phyloP scores from a whole-genome alignment of 2,797 vertebrate species.

The Stomatorhinus walkeri region DNA sequence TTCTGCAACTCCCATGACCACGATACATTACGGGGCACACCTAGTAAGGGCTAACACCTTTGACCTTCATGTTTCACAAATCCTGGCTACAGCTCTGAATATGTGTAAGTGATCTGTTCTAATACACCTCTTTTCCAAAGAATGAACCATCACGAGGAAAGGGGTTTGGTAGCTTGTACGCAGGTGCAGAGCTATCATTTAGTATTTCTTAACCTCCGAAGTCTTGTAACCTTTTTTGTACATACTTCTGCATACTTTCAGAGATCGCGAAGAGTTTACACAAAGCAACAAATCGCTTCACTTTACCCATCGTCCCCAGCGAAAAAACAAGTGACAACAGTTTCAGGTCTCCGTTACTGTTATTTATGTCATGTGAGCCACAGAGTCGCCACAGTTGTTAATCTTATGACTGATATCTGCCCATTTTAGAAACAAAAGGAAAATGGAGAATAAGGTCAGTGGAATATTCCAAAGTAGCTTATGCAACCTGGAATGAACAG shows the following conservation, averaged over 20 bases:
- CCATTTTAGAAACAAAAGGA: slow-evolving; percentile 5
- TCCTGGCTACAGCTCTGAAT: background rate
- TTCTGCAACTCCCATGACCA: background rate
- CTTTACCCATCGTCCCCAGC: background rate
- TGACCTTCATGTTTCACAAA: background rate
- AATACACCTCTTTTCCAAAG: background rate
- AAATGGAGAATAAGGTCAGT: slow-evolving; percentile 5
- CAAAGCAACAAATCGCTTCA: background rate
- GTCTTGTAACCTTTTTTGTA: background rate
- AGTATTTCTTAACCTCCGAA: background rate
- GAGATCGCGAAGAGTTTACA: background rate
- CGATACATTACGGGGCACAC: background rate
- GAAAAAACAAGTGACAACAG: background rate
- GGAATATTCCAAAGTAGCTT: slow-evolving; percentile 16
- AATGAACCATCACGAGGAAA: background rate
- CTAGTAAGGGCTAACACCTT: background rate
- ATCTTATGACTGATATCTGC: slow-evolving; percentile 14
- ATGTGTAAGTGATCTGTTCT: background rate
- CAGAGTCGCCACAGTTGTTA: slow-evolving; percentile 7
- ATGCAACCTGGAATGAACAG: slow-evolving; percentile 8
- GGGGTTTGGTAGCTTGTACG: background rate
- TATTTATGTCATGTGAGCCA: background rate
- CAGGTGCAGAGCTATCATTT: background rate
- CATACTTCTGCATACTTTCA: background rate
- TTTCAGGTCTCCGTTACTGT: background rate